A percentile compares a stretch with the other conserved stretches of the same genome.
phyloP scores from a whole-genome alignment of 2,888 invertebrate species.

The Microctonus aethiopoides region DNA sequence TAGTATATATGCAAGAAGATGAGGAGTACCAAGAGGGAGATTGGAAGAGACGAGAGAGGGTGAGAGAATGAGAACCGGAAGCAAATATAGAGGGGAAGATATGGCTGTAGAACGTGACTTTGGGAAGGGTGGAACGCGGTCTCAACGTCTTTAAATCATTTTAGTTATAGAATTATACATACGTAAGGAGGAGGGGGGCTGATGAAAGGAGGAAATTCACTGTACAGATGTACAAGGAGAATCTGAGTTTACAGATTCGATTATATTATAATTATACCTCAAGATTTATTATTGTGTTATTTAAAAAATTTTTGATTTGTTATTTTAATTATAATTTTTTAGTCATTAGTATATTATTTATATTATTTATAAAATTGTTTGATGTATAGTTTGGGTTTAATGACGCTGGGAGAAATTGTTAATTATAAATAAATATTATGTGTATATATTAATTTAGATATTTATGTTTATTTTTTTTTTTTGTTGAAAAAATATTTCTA shows the following conservation, averaged over 20 bases:
- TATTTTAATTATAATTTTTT: too few species aligned
- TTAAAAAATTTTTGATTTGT: too few species aligned
- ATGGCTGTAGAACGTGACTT: background rate
- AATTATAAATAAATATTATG: too few species aligned
- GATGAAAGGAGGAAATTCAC: background rate
- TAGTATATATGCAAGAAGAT: background rate
- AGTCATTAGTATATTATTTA: too few species aligned
- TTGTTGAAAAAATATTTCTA: background rate
- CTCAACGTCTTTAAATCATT: slow-evolving; percentile 1
- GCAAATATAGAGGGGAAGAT: background rate
- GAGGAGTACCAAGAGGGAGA: slow-evolving; percentile 7
- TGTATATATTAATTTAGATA: too few species aligned
- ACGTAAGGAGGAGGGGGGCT: background rate
- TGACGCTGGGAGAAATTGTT: too few species aligned
- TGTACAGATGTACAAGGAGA: background rate
- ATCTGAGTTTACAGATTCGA: background rate
- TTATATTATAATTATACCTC: background rate
- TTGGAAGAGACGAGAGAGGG: background rate
- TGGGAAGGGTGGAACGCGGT: background rate
- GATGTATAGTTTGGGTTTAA: too few species aligned
- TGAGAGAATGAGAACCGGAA: background rate
- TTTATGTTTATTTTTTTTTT: background rate
- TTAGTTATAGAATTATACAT: background rate
- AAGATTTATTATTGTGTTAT: background rate
- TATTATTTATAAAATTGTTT: too few species aligned